Percentiles rank a stretch among this genome's conserved stretches.
These are phyloP conservation scores for Eupithecia dodoneata DNA, from an alignment of 2,888 invertebrate species.

Conservation along the genomic window DNA sequence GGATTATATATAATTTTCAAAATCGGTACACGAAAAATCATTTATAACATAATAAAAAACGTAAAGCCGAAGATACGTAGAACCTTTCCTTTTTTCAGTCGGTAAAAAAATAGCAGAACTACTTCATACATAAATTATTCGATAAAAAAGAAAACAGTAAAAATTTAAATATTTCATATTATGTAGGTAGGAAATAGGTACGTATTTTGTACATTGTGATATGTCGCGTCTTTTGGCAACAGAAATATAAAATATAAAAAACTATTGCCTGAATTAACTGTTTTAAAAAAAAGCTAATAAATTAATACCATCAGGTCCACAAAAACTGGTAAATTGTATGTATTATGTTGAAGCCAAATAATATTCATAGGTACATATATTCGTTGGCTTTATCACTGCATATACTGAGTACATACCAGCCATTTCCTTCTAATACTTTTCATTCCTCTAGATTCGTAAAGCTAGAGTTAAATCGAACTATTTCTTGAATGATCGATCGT, in stretches of 20 bases:
- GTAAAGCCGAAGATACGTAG: no score
- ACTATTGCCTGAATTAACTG: slow-evolving; percentile 2
- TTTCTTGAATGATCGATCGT: neutral
- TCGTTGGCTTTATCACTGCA: neutral
- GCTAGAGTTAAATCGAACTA: slow-evolving; percentile 11
- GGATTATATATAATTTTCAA: no score
- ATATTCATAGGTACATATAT: neutral
- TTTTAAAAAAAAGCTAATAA: neutral
- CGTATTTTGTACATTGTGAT: slow-evolving; percentile 41
- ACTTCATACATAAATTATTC: neutral
- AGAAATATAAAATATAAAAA: slow-evolving; percentile 3
- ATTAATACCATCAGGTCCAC: neutral
- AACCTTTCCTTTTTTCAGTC: no score
- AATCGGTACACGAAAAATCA: no score
- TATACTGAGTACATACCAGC: slow-evolving; percentile 16
- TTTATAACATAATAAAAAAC: no score
- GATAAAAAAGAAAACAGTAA: slow-evolving; percentile 16
- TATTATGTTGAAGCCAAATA: neutral
- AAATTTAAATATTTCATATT: slow-evolving; percentile 9
- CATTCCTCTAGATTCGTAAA: slow-evolving; percentile 26
- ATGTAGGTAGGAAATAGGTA: slow-evolving; percentile 31
- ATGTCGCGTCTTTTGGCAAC: slow-evolving; percentile 34
- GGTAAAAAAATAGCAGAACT: neutral
- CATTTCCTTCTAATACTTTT: slow-evolving; percentile 17
- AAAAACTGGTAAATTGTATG: neutral